Evolutionary conservation across 2,113 vertebrate genomes (phyloP), one percentile per base, ranked within the genome.

Genomic region (Cyanocitta stelleri): DNA sequence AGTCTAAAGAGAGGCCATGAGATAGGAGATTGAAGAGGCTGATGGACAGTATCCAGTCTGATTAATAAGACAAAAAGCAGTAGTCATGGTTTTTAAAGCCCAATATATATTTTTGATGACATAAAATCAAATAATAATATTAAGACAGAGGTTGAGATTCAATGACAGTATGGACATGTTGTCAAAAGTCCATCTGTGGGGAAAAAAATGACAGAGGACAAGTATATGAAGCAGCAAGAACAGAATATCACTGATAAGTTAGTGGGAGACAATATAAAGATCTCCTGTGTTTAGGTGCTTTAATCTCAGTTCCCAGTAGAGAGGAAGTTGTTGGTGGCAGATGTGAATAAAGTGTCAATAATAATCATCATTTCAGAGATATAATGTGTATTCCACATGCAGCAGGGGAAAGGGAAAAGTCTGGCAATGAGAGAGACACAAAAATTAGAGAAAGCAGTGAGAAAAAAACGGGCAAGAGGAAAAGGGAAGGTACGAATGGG

Each of bases 361-460:
- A 87, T 23, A 55, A 54, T 32, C 17, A 66, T 33, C 11, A 16
- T 67, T 87, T 91, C 33, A 85, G 52, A 87, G 29, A 29, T 21
- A 51, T 17, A 21, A 26, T 26, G 8, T 41, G 17, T 14, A 44
- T 41, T 93, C 26, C 11, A 66, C 32, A 26, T 0, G 5, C 27
- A 80, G 37, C 19, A 69, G 49, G 41, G 7, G 23, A 93, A 58
- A 55, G 30, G 7, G 16, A 46, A 44, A 55, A 72, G 3, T 37
- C 56, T 64, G 9, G 37, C 0, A 0, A 43, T 4, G 7, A 72
- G 26, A 69, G 17, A 89, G 4, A 27, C 1, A 5, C 1, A 5
- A 68, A 79, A 83, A 17, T 19, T 23, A 41, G 13, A 72, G 30
- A 48, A 84, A 81, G 46, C 19, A 29, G 7, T 37, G 55, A 82